phyloP scores from a whole-genome alignment of 2,888 invertebrate genomes.

The Cryptus armator region DNA sequence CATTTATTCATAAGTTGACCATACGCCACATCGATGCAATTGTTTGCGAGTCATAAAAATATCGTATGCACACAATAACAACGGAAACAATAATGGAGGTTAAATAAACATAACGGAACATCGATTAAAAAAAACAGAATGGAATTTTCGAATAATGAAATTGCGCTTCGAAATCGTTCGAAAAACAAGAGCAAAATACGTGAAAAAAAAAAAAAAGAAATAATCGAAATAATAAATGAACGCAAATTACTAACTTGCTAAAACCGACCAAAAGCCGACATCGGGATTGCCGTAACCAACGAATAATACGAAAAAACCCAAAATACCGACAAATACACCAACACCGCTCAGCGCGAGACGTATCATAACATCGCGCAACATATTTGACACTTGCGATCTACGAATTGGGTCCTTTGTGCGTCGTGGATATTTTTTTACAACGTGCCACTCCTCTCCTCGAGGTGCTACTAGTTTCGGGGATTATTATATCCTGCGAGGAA shows the following conservation, averaged over 20 bases:
- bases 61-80: not conserved
- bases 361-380: constrained; percentile 68
- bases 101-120: not conserved
- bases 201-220: not conserved
- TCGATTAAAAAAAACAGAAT: not conserved
- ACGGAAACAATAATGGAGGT: not conserved
- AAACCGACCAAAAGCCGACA: constrained; percentile 76
- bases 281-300: constrained; percentile 72
- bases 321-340: constrained; percentile 70
- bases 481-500: not conserved
- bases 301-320: constrained; percentile 73
- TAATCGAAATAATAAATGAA: constrained; percentile 16
- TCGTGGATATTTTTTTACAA: not conserved
- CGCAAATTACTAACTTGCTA: constrained; percentile 73
- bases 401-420: not conserved
- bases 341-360: constrained; percentile 70
- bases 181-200: not conserved
- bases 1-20: too few species aligned
- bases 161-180: not conserved
- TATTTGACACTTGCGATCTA: constrained; percentile 61
- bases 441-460: not conserved
- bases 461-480: not conserved
- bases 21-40: too few species aligned
- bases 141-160: not conserved
- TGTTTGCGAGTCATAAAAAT: not conserved